Evolutionary conservation across 2,888 invertebrate species (phyloP), one percentile per base, ranked within the genome.

Genomic region (Microplitis deprimator): DNA sequence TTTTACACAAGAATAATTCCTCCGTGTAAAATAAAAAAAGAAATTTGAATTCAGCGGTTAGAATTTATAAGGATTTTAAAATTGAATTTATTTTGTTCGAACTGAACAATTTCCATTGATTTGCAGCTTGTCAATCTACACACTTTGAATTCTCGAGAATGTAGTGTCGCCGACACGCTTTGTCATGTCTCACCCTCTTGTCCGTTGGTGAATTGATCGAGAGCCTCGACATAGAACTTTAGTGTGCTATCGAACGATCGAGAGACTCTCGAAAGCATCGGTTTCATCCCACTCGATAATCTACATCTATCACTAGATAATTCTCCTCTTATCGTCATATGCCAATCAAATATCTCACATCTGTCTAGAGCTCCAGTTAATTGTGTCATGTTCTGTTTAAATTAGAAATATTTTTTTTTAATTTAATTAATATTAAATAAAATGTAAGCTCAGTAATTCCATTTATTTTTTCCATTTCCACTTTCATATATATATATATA

Each of bases 91-190:
- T 50, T 13, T 50, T 10, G 5, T 50, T 50, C 8, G 50, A 50
- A 50, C 50, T 8, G 13, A 50, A 13, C 8, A 13, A 50, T 50
- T 50, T 50, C 8, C 8, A 50, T 50, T 60, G 16, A 38, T 70
- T 38, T 70, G 38, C 38, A 16, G 16, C 20, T 59, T 60, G 70
- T 70, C 70, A 70, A 70, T 70, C 38, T 38, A 20, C 38, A n/a
- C 20, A 6, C 41, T 69, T 6, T 29, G 60, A 60, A 20, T n/a
- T 70, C 70, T 70, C 29, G 29, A 70, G 59, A 60, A 60, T 61
- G 38, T 60, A 29, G 70, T 70, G 70, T 70, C 60, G 60, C 20
- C 59, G 38, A 70, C 70, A 70, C 50, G 70, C 70, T 59, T 70
- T 20, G 70, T 60, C 61, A 60, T 20, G 59, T n/a, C 60, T 59